These are phyloP conservation scores for Hydrophis major DNA, from an alignment of 2,797 vertebrate genomes.

Conservation along the genomic window DNA sequence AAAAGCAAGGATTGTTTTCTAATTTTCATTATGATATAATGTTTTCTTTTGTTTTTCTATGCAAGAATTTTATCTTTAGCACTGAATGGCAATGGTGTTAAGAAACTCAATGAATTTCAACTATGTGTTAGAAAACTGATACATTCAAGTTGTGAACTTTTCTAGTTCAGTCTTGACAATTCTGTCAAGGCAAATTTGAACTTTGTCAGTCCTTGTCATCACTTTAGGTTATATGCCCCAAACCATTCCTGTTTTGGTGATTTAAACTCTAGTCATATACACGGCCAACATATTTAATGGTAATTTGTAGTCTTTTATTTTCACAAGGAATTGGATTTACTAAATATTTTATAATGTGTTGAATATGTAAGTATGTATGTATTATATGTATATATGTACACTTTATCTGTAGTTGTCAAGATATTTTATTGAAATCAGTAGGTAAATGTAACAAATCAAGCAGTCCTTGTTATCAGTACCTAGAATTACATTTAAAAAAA, in stretches of 20 bases:
- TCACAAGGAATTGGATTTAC: conserved; percentile 45
- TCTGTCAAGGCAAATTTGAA: conserved; percentile 66
- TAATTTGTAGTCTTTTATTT: conserved; percentile 67
- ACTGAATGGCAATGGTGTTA: conserved; percentile 49
- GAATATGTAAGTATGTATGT: background rate
- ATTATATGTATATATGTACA: no score
- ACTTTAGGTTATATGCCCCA: conserved; percentile 53
- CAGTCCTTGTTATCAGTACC: background rate
- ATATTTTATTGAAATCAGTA: background rate
- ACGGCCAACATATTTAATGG: conserved; percentile 69
- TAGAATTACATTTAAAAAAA: background rate
- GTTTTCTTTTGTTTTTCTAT: conserved; percentile 19
- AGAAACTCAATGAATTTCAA: conserved; percentile 47
- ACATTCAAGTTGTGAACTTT: conserved; percentile 55
- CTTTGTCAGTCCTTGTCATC: conserved; percentile 56
- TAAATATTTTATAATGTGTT: background rate
- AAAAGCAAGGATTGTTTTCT: background rate
- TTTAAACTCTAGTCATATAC: conserved; percentile 64
- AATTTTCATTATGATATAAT: conserved; percentile 6
- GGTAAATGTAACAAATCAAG: background rate
- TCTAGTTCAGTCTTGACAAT: conserved; percentile 61
- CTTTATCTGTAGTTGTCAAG: background rate
- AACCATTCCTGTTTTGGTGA: conserved; percentile 63
- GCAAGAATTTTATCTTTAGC: conserved; percentile 11
- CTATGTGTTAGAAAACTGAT: conserved; percentile 55